Evolutionary conservation across 2,113 vertebrate genomes (phyloP), one percentile per base, ranked within the genome.

Genomic region (Thomomys bottae): DNA sequence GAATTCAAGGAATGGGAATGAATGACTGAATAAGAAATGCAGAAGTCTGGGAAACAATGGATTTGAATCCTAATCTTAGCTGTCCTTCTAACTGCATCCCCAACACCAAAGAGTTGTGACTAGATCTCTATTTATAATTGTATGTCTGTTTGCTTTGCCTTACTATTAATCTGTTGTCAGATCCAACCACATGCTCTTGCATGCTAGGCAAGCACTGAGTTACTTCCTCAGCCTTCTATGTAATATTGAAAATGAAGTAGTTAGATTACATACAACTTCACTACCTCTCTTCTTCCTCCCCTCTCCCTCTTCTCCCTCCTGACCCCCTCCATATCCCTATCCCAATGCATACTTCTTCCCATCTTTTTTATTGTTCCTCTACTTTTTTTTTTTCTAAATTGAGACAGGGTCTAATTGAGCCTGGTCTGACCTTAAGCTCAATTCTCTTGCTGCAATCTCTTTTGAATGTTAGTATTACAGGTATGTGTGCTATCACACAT

Each of bases 11-110:
- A 42, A 45, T 78, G 49, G 32, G 17, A 78, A 63, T 45, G 67
- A 77, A 28, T 82, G 68, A 49, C 49, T 90, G 71, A 77, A 24
- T 82, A 71, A 34, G 36, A 79, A 94, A 76, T 79, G 12, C 30
- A 45, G 4, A 67, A 30, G 12, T 42, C 7, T 57, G 36, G 40
- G 10, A 76, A 38, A 70, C 3, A 40, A 30, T n/a, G 2, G 15
- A 17, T 49, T 76, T 89, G 15, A 49, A 20, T 21, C 54, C 8
- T 70, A 30, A 3, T 70, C 42, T n/a, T 83, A 15, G 23, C n/a
- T 36, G 8, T 61, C 59, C 64, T 12, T 4, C 67, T 84, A 34
- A 20, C 26, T 54, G 49, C 54, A 30, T 71, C 36, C n/a, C 66
- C n/a, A 70, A 23, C 70, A 42, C 45, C 81, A 68, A 36, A 57